Conservation (phyloP, 2,113 vertebrate species). For the Muscicapa adusta region DNA sequence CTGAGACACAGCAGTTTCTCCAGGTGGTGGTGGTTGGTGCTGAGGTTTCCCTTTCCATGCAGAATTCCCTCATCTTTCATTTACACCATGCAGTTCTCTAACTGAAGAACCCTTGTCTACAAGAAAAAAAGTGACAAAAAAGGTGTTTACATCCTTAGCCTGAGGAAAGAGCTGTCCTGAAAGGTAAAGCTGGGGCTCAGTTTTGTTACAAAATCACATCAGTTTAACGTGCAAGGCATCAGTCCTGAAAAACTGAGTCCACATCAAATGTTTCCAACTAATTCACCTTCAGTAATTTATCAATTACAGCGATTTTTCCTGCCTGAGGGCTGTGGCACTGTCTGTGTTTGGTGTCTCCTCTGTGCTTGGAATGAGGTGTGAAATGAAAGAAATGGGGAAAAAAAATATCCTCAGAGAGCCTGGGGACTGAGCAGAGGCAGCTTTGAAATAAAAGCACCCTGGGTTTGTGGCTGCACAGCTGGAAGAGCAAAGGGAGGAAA, state of each 20-base stretch:
- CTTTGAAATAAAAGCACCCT: neutral
- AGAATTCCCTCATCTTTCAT: neutral
- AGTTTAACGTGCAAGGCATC: neutral
- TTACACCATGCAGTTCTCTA: neutral
- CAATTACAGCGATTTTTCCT: neutral
- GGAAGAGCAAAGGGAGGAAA: neutral
- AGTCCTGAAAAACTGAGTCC: neutral
- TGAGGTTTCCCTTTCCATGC: neutral
- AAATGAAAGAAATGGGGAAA: neutral
- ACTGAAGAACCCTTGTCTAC: neutral
- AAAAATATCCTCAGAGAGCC: neutral
- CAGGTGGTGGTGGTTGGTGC: neutral
- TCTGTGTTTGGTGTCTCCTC: neutral
- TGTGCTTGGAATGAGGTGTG: neutral
- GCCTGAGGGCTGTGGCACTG: neutral
- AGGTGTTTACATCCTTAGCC: fast-evolving
- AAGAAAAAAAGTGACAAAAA: neutral
- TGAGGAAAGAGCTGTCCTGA: neutral
- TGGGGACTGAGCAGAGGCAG: neutral
- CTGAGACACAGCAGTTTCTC: too few relatives aligned
- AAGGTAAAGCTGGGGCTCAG: neutral
- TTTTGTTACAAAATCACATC: neutral
- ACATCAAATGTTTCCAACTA: neutral
- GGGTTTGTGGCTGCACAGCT: neutral
- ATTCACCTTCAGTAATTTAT: neutral